phyloP scores from a whole-genome alignment of 2,888 invertebrate species.

The Sarcophaga caerulescens region DNA sequence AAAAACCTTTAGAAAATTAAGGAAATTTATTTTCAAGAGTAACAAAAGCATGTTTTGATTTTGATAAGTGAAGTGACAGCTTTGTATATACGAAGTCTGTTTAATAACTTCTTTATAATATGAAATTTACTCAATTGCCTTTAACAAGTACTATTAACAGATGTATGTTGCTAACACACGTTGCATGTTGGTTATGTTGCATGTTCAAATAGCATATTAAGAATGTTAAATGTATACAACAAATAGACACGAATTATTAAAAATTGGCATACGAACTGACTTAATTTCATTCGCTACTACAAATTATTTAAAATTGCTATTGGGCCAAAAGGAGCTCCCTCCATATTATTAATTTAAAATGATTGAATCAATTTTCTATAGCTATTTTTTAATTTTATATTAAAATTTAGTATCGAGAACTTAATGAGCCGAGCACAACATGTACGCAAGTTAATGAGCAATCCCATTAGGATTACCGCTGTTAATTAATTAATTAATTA shows the following conservation, averaged over 20 bases:
- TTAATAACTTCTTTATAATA: slow-evolving; percentile 57
- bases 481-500: too few relatives aligned
- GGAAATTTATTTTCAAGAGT: neutral
- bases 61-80: slow-evolving; percentile 13
- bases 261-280: too few relatives aligned
- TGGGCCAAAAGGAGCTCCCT: too few relatives aligned
- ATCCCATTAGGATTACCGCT: too few relatives aligned
- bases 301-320: too few relatives aligned
- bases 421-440: too few relatives aligned
- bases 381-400: too few relatives aligned
- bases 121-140: slow-evolving; percentile 39
- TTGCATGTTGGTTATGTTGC: slow-evolving; percentile 53
- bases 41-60: slow-evolving; percentile 23
- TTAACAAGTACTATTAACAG: neutral
- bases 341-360: too few relatives aligned
- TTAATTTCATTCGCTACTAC: too few relatives aligned
- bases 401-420: too few relatives aligned
- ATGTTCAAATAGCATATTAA: slow-evolving; percentile 43
- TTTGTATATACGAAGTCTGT: slow-evolving; percentile 33
- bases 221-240: slow-evolving; percentile 5
- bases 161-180: slow-evolving; percentile 1
- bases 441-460: too few relatives aligned
- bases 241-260: neutral
- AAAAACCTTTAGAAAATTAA: slow-evolving; percentile 6
- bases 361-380: too few relatives aligned